These are phyloP conservation scores for Cygnus olor DNA, from an alignment of 2,797 vertebrate genomes.

Conservation along the genomic window DNA sequence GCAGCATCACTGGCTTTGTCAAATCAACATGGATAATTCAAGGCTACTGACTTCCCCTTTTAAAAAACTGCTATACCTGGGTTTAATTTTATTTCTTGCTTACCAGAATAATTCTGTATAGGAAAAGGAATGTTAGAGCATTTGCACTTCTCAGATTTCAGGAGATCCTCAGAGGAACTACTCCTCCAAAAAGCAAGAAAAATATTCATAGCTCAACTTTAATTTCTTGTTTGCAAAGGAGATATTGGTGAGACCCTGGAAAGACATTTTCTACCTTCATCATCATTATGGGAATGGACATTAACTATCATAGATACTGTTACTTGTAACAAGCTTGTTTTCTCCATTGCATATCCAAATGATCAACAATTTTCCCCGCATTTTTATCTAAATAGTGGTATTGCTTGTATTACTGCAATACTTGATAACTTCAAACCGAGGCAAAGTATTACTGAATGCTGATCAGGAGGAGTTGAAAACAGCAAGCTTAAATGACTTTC, in stretches of 20 bases:
- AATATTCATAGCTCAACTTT: slow-evolving; percentile 25
- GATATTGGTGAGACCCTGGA: slow-evolving; percentile 8
- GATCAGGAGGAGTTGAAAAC: neutral
- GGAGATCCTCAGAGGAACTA: slow-evolving; percentile 28
- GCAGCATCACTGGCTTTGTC: slow-evolving; percentile 47
- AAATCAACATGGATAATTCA: slow-evolving; percentile 59
- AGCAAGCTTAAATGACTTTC: neutral
- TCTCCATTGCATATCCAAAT: neutral
- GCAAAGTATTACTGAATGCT: neutral
- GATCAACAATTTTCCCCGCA: slow-evolving; percentile 13
- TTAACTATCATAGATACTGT: neutral
- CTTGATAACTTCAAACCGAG: neutral
- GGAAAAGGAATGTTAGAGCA: slow-evolving; percentile 13
- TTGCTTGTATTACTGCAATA: neutral
- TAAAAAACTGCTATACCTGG: slow-evolving; percentile 19
- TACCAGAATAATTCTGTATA: slow-evolving; percentile 24
- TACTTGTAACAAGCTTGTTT: slow-evolving; percentile 36
- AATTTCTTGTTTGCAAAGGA: slow-evolving; percentile 46
- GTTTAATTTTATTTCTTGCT: slow-evolving; percentile 45
- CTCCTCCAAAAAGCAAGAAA: slow-evolving; percentile 2
- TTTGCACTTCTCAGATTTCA: slow-evolving; percentile 17
- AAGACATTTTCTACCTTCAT: slow-evolving; percentile 1
- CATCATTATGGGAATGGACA: neutral
- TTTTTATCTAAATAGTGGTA: neutral
- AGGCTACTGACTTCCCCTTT: slow-evolving; percentile 35